Evolutionary conservation across 2,888 invertebrate species (phyloP).

Genomic region (Caenorhabditis plicata): DNA sequence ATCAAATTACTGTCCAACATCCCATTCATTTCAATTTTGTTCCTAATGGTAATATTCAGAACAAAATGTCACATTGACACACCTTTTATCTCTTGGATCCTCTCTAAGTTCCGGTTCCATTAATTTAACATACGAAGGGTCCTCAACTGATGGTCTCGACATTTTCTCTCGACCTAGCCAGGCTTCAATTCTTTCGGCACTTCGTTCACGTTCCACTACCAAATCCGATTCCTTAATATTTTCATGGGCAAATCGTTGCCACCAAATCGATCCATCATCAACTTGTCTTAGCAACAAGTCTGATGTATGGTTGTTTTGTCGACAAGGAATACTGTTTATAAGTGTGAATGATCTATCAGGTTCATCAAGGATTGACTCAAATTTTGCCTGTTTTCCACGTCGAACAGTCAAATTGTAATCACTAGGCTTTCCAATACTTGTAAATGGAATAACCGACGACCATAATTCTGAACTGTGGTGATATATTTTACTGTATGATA

Average conservation of each 20-base stretch:
- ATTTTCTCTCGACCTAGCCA: constrained; percentile 2
- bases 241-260: constrained; percentile 10
- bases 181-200: constrained; percentile 5
- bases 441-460: constrained; percentile 10
- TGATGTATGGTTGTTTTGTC: neutral
- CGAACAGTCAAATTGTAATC: constrained; percentile 3
- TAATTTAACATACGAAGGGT: constrained; percentile 11
- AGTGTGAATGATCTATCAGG: constrained; percentile 23
- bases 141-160: too few species aligned
- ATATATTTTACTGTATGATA: constrained; percentile 15
- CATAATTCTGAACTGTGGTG: constrained; percentile 12
- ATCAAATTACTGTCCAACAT: neutral
- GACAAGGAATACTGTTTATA: constrained; percentile 4
- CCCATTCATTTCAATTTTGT: neutral
- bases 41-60: neutral
- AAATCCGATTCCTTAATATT: constrained; percentile 4
- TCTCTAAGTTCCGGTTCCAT: constrained; percentile 7
- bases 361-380: constrained; percentile 1
- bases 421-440: constrained; percentile 2
- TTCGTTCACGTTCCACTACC: constrained; percentile 4
- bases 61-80: neutral
- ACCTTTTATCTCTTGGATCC: constrained; percentile 4
- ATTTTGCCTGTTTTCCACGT: constrained; percentile 10
- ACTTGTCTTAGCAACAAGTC: constrained; percentile 14
- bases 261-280: constrained; percentile 33